Base-by-base conservation (phyloP, 1,140 invertebrate species). In the Druon quercuslanigerum region DNA sequence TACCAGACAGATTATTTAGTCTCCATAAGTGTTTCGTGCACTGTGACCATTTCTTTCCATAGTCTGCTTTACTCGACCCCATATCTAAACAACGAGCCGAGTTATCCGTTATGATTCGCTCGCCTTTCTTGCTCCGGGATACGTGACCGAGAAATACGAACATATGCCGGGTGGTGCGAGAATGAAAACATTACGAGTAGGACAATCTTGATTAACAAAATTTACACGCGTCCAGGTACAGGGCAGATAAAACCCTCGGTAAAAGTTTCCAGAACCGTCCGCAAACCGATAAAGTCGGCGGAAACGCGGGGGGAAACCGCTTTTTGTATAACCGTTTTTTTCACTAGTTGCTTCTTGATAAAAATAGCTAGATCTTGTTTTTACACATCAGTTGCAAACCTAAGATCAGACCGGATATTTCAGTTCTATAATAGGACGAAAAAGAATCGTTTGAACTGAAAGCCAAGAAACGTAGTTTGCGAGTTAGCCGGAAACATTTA, bases 41-140 rank as follows among this genome's bases (percentile, higher is more conserved):
- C 40, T 46, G 40, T 46, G 40, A 46, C 40, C 5, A 46, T 46
- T 46, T 66, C 20, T 14, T 33, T 20, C 40, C 20, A 25, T 66
- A 20, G 17, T 56, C 19, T 66, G 60, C 33, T 40, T 66, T 66
- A 66, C 60, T 40, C 60, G 60, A 73, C 77, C 71, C 77, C 72
- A 80, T 83, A 79, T 83, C 79, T 83, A 83, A 83, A 79, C 81
- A 79, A 80, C 82, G 78, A 78, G 78, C 81, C 77, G 80, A 81
- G 82, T 56, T 72, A 78, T 81, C 82, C 82, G 82, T 83, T 83
- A 83, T 83, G 77, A 83, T 66, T 81, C 76, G 79, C 78, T 75
- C 78, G 76, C 76, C 73, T 83, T 83, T 83, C 80, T 83, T 81
- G 76, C 77, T 78, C 78, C 77, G 74, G 14, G 57, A 79, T 84